Evolutionary conservation across 2,888 invertebrate genomes (phyloP), one percentile per base, ranked within the genome.

Genomic region (Plebejus argus): DNA sequence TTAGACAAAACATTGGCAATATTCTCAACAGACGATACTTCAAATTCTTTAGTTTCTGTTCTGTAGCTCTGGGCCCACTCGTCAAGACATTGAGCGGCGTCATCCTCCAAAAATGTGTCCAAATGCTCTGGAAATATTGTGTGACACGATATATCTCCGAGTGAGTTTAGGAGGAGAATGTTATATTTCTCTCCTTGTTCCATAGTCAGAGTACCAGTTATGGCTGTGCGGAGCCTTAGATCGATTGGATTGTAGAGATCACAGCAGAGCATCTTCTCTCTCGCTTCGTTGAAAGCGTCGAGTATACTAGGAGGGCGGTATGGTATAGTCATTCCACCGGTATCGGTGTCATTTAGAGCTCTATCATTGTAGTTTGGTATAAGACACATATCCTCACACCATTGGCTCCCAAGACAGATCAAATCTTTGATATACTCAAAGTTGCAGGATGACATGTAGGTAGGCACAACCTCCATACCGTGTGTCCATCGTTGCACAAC

Each of bases 401-500:
- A 91, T 76, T 94, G 93, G 80, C 94, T 93, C 78, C 87, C 85
- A 56, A 93, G 80, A 79, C 89, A 88, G 1, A 94, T 82, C 35
- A 94, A 81, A 80, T 93, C 91, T 78, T 89, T 90, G 76, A 87
- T 87, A 74, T 83, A 82, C 76, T 91, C 92, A 83, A 90, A 90
- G 77, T 86, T 84, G 35, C 87, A 85, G 28, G 90, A 84, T 6
- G 88, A 84, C 61, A 94, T 89, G 76, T 93, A 91, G 1, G 94
- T 87, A 0, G 95, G 95, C 4, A 91, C 84, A 79, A 91, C 91
- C 81, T 93, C 90, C 85, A 95, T 94, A 6, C 95, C 94, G 81
- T 95, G 95, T 0, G 93, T 95, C 95, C 95, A 95, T 79, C 95
- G 89, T 81, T 94, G 94, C 5, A 93, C 84, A 0, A 92, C 84